Evolutionary conservation across 2,113 vertebrate genomes (phyloP).

Genomic region (Otolemur garnettii): DNA sequence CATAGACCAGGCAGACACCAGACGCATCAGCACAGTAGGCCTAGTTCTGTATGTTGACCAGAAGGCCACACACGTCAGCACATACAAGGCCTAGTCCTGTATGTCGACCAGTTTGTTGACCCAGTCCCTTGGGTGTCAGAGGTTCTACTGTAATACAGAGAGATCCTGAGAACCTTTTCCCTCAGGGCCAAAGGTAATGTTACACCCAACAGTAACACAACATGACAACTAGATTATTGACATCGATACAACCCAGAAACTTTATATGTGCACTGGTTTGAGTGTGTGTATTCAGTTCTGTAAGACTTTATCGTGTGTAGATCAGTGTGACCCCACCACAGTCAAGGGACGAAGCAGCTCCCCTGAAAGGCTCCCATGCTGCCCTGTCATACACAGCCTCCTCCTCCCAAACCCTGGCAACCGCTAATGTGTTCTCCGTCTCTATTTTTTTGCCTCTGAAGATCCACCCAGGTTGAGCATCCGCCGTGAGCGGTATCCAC

Average conservation of each 20-base stretch:
- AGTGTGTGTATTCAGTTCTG: not conserved
- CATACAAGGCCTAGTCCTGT: no score
- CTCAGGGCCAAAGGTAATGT: rapidly evolving
- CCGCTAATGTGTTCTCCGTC: not conserved
- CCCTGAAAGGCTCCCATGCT: not conserved
- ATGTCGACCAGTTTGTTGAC: no score
- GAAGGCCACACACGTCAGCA: no score
- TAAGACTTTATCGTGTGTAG: not conserved
- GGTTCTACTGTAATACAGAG: not conserved
- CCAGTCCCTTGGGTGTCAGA: no score
- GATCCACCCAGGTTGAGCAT: not conserved
- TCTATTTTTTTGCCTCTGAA: not conserved
- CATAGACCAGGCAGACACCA: no score
- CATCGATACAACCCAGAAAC: rapidly evolving
- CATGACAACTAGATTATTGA: not conserved
- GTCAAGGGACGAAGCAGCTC: not conserved
- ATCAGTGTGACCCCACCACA: not conserved
- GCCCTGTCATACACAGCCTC: not conserved
- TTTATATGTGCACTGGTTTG: rapidly evolving
- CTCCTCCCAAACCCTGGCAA: not conserved
- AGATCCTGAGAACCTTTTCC: no score
- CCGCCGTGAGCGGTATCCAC: not conserved
- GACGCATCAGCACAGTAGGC: no score
- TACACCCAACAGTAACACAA: rapidly evolving
- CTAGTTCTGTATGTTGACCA: no score